A percentile compares a stretch with the other conserved stretches of the same genome.
Evolutionary conservation across 2,797 vertebrate species (phyloP).

Genomic region (Remorina albescens): DNA sequence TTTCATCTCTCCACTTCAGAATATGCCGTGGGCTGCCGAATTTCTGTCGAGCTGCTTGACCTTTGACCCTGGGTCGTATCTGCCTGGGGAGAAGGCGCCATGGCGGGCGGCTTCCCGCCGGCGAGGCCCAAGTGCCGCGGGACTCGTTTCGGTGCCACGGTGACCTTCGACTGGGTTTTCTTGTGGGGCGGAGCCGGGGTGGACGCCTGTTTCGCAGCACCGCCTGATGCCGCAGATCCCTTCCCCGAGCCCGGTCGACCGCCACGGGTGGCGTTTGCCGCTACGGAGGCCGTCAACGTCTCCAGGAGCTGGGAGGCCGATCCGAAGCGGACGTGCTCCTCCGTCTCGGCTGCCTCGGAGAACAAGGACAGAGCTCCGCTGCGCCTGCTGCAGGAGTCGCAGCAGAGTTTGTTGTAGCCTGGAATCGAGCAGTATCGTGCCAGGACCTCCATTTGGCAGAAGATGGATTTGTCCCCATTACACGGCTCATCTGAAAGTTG

Average conservation of each 20-base stretch:
- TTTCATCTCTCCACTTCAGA: slow-evolving; percentile 88
- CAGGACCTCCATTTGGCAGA: slow-evolving; percentile 99
- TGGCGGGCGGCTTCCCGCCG: slow-evolving; percentile 48
- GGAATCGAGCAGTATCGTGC: slow-evolving; percentile 96
- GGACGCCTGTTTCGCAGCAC: slow-evolving; percentile 31
- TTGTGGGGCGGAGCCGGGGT: slow-evolving; percentile 55
- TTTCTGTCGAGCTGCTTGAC: slow-evolving; percentile 71
- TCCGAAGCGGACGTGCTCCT: slow-evolving; percentile 80
- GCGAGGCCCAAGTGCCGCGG: slow-evolving; percentile 52
- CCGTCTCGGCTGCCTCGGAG: slow-evolving; percentile 80
- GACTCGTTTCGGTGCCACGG: slow-evolving; percentile 63
- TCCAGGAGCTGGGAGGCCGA: slow-evolving; percentile 77
- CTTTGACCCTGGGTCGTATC: slow-evolving; percentile 69
- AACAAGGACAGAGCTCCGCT: slow-evolving; percentile 80
- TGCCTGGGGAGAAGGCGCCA: slow-evolving; percentile 19
- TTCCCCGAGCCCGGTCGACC: slow-evolving; percentile 54
- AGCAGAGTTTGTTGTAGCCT: slow-evolving; percentile 94
- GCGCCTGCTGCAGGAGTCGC: slow-evolving; percentile 91
- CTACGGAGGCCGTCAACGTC: slow-evolving; percentile 71
- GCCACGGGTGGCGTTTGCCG: slow-evolving; percentile 57
- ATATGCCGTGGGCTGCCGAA: slow-evolving; percentile 70
- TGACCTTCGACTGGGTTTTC: slow-evolving; percentile 60
- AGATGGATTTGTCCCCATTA: slow-evolving; percentile 95
- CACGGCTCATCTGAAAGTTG: slow-evolving; percentile 92
- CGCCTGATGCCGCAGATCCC: slow-evolving; percentile 28